These are phyloP conservation scores for Zaprionus tsacasi DNA, from an alignment of 1,140 invertebrate genomes.

Conservation along the genomic window DNA sequence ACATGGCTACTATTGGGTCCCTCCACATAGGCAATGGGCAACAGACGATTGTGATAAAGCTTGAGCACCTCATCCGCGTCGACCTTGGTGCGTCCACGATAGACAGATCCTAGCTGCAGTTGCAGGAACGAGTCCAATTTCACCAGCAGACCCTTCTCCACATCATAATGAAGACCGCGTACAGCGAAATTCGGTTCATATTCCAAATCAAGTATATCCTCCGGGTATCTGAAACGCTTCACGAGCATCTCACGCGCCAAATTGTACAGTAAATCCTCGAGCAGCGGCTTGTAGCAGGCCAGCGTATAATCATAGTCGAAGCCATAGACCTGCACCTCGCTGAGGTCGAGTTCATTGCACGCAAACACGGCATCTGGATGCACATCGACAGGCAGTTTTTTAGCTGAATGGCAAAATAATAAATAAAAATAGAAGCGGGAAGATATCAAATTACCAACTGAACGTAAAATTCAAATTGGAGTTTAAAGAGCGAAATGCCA, in stretches of 20 bases:
- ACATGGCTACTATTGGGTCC: constrained; percentile 85
- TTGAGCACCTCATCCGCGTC: constrained; percentile 93
- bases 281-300: constrained; percentile 95
- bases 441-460: constrained; percentile 13
- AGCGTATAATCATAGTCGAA: constrained; percentile 99
- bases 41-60: constrained; percentile 93
- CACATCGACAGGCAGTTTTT: constrained; percentile 94
- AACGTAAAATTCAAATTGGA: not conserved
- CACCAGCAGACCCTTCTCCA: constrained; percentile 96
- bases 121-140: constrained; percentile 98
- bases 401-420: constrained; percentile 86
- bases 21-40: constrained; percentile 93
- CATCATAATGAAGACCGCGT: constrained; percentile 97
- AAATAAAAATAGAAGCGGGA: constrained; percentile 57
- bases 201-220: constrained; percentile 91
- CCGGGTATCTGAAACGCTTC: constrained; percentile 96
- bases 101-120: constrained; percentile 98
- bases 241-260: constrained; percentile 94
- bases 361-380: constrained; percentile 95
- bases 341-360: constrained; percentile 97
- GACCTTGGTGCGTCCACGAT: constrained; percentile 92
- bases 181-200: constrained; percentile 96
- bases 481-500: not conserved
- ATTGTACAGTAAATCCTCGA: constrained; percentile 97
- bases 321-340: constrained; percentile 97